A percentile compares a stretch with the other conserved stretches of the same genome.
Conservation (phyloP, 1,140 invertebrate species). For the Pomacea maculata region DNA sequence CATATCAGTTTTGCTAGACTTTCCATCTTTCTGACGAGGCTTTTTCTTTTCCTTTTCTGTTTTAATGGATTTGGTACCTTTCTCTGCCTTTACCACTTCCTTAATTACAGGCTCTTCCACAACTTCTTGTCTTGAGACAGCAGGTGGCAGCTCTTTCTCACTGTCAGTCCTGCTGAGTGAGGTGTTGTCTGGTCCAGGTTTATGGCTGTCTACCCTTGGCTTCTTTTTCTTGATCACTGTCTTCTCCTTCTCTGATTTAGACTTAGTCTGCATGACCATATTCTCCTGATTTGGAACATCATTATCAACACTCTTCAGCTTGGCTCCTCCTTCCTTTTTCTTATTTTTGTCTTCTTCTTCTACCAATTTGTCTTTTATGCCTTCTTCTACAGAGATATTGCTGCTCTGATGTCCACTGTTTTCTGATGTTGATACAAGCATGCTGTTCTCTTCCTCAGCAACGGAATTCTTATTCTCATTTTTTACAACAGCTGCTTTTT, state of each 20-base stretch:
- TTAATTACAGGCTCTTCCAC: not conserved
- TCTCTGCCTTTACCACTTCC: slow-evolving; percentile 2
- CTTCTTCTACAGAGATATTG: no score
- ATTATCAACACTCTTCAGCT: not conserved
- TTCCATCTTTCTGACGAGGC: not conserved
- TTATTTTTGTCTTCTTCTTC: slow-evolving; percentile 30
- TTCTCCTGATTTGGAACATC: not conserved
- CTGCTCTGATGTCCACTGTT: not conserved
- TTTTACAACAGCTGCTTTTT: slow-evolving; percentile 5
- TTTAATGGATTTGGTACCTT: not conserved
- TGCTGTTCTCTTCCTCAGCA: not conserved
- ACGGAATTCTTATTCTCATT: slow-evolving; percentile 1
- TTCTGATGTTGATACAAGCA: slow-evolving; percentile 5
- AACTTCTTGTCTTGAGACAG: not conserved
- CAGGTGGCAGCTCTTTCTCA: not conserved
- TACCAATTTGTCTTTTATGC: not conserved
- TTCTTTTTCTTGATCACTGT: slow-evolving; percentile 5
- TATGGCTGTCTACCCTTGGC: slow-evolving; percentile 24
- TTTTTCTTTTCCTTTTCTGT: slow-evolving; percentile 22
- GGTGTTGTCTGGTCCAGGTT: not conserved
- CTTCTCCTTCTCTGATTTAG: slow-evolving; percentile 17
- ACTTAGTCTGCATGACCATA: not conserved
- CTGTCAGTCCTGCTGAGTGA: not conserved
- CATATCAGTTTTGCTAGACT: not conserved
- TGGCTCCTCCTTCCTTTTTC: slow-evolving; percentile 30